These are phyloP conservation scores for Yponomeuta sedellus DNA, from an alignment of 2,888 invertebrate species.

Conservation along the genomic window DNA sequence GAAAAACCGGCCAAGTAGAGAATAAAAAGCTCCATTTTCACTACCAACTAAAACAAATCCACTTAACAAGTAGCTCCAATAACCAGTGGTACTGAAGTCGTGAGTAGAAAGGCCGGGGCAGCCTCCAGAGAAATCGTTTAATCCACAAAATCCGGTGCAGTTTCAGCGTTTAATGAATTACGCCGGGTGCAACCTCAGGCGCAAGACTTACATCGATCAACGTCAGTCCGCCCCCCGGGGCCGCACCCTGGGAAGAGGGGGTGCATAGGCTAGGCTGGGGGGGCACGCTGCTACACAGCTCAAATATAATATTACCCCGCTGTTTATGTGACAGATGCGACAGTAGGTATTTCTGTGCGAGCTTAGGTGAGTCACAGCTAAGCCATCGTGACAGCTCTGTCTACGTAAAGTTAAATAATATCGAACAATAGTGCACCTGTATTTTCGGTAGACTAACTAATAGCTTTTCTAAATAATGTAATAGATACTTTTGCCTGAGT, in stretches of 20 bases:
- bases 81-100: constrained; percentile 41
- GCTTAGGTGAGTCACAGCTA: background rate
- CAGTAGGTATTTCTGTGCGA: background rate
- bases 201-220: constrained; percentile 81
- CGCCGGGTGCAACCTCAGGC: constrained; percentile 77
- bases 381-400: no score
- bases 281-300: constrained; percentile 58
- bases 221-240: constrained; percentile 57
- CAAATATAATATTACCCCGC: constrained; percentile 69
- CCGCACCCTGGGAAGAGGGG: constrained; percentile 30
- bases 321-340: constrained; percentile 16
- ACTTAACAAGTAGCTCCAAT: background rate
- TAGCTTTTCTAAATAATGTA: no score
- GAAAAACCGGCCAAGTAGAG: no score
- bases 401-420: no score
- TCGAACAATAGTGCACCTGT: no score
- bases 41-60: no score
- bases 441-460: no score
- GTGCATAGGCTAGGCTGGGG: constrained; percentile 48
- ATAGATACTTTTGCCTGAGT: no score
- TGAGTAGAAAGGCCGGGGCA: background rate
- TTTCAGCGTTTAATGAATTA: constrained; percentile 76
- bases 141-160: constrained; percentile 75
- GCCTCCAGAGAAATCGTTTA: constrained; percentile 72
- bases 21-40: no score